Conservation (phyloP, 23 tunicate genomes). For the Clavelina lepadiformis region DNA sequence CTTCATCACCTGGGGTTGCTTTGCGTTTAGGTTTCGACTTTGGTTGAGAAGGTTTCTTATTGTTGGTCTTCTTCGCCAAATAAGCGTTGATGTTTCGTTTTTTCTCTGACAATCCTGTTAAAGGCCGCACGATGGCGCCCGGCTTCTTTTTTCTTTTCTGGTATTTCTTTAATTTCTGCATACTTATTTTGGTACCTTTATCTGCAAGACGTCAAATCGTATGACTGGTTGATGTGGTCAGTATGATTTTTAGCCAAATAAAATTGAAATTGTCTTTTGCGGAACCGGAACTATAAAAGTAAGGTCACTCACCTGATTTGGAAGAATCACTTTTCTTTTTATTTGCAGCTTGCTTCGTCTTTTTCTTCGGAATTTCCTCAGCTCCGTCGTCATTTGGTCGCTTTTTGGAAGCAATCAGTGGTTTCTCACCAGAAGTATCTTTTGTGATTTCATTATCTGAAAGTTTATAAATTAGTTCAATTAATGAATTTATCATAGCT, state of each 20-base stretch:
- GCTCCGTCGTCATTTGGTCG: neutral
- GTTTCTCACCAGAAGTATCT: neutral
- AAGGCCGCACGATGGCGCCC: slow-evolving; percentile 74
- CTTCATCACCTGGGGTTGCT: too few species aligned
- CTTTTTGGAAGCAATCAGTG: neutral
- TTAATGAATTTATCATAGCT: neutral
- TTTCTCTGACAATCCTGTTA: slow-evolving; percentile 45
- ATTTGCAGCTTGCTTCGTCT: neutral
- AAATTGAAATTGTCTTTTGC: neutral
- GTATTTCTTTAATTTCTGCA: slow-evolving; percentile 61
- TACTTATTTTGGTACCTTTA: slow-evolving; percentile 14
- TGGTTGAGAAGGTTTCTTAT: too few species aligned
- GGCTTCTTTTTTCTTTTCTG: slow-evolving; percentile 70
- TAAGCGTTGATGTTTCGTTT: slow-evolving; percentile 23
- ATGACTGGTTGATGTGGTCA: too few species aligned
- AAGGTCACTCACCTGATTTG: too few species aligned
- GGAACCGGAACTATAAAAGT: too few species aligned
- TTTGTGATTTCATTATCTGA: neutral
- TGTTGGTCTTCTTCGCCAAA: slow-evolving; percentile 12
- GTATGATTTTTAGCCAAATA: neutral
- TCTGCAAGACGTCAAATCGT: too few species aligned
- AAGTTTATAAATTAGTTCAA: neutral
- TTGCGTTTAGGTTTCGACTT: too few species aligned
- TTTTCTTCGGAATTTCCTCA: neutral
- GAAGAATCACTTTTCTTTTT: neutral